A percentile compares a stretch with the other conserved stretches of the same genome.
These are phyloP conservation scores for Tauraco hartlaubi DNA, from an alignment of 2,797 vertebrate genomes.

Conservation along the genomic window DNA sequence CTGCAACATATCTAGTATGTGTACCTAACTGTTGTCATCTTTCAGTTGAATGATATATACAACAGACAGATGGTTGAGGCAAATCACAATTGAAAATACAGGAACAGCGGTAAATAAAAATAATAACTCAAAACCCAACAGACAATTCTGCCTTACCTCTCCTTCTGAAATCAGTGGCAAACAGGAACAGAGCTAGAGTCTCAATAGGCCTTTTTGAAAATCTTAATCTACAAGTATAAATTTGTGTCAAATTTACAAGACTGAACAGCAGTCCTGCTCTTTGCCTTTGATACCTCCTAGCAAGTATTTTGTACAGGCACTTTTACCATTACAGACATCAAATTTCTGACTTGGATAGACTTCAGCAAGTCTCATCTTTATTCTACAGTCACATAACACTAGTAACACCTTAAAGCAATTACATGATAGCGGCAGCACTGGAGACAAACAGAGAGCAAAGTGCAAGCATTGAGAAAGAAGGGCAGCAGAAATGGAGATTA, in stretches of 20 bases:
- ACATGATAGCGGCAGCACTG: not conserved
- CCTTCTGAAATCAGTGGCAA: not conserved
- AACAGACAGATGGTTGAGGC: not conserved
- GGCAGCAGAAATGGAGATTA: not conserved
- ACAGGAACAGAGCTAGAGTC: not conserved
- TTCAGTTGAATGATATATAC: not conserved
- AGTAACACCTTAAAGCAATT: not conserved
- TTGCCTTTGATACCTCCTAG: not conserved
- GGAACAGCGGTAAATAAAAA: not conserved
- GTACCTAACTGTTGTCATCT: not conserved
- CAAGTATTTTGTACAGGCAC: not conserved
- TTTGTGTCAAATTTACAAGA: not conserved
- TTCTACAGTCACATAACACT: not conserved
- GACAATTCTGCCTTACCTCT: constrained; percentile 1
- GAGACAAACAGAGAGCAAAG: not conserved
- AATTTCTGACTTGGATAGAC: not conserved
- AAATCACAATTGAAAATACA: not conserved
- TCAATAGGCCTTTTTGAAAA: not conserved
- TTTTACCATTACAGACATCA: not conserved
- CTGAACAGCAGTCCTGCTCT: not conserved
- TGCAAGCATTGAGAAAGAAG: not conserved
- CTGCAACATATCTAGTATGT: not conserved
- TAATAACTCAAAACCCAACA: not conserved
- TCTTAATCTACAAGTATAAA: not conserved
- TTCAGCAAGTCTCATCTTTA: not conserved